Evolutionary conservation across 1,140 invertebrate species (phyloP).

Genomic region (Trinorchestia longiramus): DNA sequence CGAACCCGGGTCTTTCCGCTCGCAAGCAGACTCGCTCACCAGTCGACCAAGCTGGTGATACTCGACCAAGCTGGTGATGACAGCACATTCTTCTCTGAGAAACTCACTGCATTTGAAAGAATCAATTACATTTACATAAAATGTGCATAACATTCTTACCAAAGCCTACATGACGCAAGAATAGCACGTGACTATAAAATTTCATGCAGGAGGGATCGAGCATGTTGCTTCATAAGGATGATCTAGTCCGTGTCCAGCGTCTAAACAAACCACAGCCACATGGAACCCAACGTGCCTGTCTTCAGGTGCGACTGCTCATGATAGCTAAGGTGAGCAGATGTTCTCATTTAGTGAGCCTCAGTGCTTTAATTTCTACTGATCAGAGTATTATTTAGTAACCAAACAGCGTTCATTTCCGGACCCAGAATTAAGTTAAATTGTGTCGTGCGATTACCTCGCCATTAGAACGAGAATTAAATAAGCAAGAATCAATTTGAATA

Average conservation of each 20-base stretch:
- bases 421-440: background rate
- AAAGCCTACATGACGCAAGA: too few species aligned
- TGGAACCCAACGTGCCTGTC: too few species aligned
- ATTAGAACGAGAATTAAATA: too few species aligned
- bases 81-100: too few species aligned
- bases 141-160: too few species aligned
- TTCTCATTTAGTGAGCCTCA: background rate
- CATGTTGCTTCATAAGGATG: background rate
- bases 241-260: background rate
- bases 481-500: background rate
- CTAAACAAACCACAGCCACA: background rate
- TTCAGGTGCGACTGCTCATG: background rate
- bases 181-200: background rate
- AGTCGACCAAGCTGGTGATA: too few species aligned
- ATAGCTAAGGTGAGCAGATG: background rate
- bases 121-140: too few species aligned
- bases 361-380: background rate
- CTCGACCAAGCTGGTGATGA: too few species aligned
- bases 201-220: background rate
- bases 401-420: background rate
- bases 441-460: too few species aligned
- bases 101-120: too few species aligned
- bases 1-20: too few species aligned
- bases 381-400: background rate
- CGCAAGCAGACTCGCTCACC: too few species aligned